Conservation (phyloP, 2,888 invertebrate species). For the Trisateles emortualis region DNA sequence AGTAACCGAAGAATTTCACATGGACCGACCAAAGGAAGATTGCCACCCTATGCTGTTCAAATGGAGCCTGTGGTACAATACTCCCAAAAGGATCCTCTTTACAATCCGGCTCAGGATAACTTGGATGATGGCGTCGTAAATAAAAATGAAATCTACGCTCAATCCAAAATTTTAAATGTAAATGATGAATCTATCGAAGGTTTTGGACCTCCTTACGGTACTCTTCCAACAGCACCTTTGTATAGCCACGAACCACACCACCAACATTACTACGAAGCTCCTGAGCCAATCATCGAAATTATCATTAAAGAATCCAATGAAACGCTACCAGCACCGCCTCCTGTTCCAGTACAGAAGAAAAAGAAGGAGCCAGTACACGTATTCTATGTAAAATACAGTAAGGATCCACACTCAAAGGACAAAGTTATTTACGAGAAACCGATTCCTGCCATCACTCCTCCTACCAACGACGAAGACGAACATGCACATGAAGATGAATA, state of each 20-base stretch:
- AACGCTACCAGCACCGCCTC: slow-evolving; percentile 89
- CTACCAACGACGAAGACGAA: slow-evolving; percentile 88
- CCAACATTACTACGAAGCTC: slow-evolving; percentile 90
- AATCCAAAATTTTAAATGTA: slow-evolving; percentile 79
- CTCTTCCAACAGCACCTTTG: slow-evolving; percentile 79
- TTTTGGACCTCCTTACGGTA: slow-evolving; percentile 81
- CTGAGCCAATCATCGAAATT: slow-evolving; percentile 96
- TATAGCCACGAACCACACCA: slow-evolving; percentile 81
- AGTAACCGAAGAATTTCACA: slow-evolving; percentile 86
- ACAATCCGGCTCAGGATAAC: slow-evolving; percentile 87
- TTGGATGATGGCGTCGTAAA: slow-evolving; percentile 75
- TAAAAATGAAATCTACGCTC: slow-evolving; percentile 81
- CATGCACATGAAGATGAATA: slow-evolving; percentile 84
- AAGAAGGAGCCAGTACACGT: slow-evolving; percentile 95
- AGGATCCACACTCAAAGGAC: slow-evolving; percentile 91
- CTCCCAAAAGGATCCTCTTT: slow-evolving; percentile 92
- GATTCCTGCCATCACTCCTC: slow-evolving; percentile 92
- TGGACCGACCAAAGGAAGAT: slow-evolving; percentile 78
- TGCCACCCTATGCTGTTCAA: slow-evolving; percentile 92
- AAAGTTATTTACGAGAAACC: slow-evolving; percentile 93
- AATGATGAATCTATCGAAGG: slow-evolving; percentile 77
- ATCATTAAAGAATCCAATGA: slow-evolving; percentile 97
- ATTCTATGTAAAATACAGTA: slow-evolving; percentile 96
- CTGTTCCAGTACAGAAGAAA: slow-evolving; percentile 81
- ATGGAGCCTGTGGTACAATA: slow-evolving; percentile 94